Evolutionary conservation across 2,113 vertebrate species (phyloP).

Genomic region (Austrofundulus limnaeus): DNA sequence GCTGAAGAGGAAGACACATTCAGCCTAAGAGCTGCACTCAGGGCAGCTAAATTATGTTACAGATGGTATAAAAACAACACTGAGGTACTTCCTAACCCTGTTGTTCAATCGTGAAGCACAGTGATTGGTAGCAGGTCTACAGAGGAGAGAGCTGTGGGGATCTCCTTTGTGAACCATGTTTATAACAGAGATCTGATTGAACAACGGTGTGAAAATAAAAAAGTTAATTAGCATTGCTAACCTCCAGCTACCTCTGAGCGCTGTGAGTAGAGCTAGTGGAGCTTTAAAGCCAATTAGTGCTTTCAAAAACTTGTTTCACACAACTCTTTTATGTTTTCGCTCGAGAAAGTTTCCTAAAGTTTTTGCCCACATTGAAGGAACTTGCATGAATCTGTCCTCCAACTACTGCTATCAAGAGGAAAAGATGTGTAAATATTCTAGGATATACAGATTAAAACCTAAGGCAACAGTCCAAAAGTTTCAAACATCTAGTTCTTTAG

Average conservation of each 20-base stretch:
- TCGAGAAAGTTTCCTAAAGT: conserved; percentile 1
- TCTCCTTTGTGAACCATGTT: conserved; percentile 41
- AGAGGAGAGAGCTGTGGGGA: conserved; percentile 23
- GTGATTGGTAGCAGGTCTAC: conserved; percentile 40
- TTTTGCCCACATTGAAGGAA: background rate
- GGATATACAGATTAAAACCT: too few relatives aligned
- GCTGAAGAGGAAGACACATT: conserved; percentile 45
- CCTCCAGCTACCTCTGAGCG: conserved; percentile 24
- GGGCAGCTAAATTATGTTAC: conserved; percentile 24
- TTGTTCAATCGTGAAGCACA: conserved; percentile 32
- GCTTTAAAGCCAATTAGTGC: conserved; percentile 34
- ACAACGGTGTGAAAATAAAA: conserved; percentile 48
- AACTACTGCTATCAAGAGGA: background rate
- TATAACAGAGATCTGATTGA: conserved; percentile 42
- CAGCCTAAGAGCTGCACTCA: conserved; percentile 29
- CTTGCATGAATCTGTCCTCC: background rate
- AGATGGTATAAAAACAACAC: conserved; percentile 19
- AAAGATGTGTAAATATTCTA: background rate
- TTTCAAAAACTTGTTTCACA: conserved; percentile 13
- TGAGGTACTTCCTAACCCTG: conserved; percentile 28
- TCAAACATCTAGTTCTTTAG: too few relatives aligned
- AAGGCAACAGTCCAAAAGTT: background rate
- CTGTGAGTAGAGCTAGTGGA: conserved; percentile 1
- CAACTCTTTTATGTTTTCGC: conserved; percentile 15
- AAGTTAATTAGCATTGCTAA: conserved; percentile 44